Evolutionary conservation across 2,113 vertebrate species (phyloP), one percentile per base, ranked within the genome.

Genomic region (Nothocercus julius): DNA sequence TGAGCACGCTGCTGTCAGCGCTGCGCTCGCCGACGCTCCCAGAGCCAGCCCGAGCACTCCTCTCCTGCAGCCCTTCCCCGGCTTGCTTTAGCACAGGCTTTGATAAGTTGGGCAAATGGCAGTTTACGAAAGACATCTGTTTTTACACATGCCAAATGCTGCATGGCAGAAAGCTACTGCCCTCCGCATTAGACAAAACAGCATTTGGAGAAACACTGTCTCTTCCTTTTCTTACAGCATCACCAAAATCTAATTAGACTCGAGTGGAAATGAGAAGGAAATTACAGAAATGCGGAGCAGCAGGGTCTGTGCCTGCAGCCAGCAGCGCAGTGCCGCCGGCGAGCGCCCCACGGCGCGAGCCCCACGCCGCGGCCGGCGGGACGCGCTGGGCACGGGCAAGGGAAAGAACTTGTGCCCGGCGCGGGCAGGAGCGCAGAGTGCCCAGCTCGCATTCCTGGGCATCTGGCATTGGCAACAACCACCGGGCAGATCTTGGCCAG

Each of bases 241-340:
- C 5, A 8, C 17, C 40, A 87, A 66, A 73, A 89, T 81, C 54
- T 82, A 73, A 62, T 68, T 74, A 68, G 62, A 62, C 53, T 89
- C 69, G 85, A 54, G 18, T 36, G 51, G 59, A 78, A 74, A 90
- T 69, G 87, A 97, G 83, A 94, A 72, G 25, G 73, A 44, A 87
- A 96, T 96, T 90, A 93, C 85, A 85, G 77, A 90, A 87, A 38
- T 13, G 66, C 70, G 75, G 44, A 83, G 77, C 53, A 45, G 83
- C 58, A 61, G 1, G 3, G 88, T 36, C 30, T 1, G 82, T 36
- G 89, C 53, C 51, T 82, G 81, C 34, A 85, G 67, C 75, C 81
- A 82, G 42, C 20, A 94, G 70, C 94, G 32, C 0, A 77, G 34
- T 11, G 82, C 79, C 91, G 82, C 45, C 89, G 87, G 72, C 58